Evolutionary conservation across 1,140 invertebrate species (phyloP).

Genomic region (Littorina saxatilis): DNA sequence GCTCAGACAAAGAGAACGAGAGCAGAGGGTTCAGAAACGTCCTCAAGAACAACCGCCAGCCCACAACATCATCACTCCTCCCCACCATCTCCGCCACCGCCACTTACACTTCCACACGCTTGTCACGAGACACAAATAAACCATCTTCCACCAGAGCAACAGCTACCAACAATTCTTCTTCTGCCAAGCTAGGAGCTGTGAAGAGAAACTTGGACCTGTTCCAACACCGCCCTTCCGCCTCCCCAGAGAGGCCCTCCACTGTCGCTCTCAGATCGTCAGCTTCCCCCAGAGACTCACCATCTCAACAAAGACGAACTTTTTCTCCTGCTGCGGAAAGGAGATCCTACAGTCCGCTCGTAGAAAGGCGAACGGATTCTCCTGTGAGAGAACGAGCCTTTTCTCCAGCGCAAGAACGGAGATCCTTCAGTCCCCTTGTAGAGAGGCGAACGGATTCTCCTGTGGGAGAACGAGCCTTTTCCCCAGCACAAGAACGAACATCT

Average conservation of each 20-base stretch:
- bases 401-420: too few species aligned
- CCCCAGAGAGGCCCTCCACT: background rate
- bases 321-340: too few species aligned
- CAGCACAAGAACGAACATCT: too few species aligned
- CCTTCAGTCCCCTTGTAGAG: too few species aligned
- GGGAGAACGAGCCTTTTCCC: too few species aligned
- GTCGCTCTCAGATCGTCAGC: background rate
- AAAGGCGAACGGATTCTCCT: too few species aligned
- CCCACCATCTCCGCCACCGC: background rate
- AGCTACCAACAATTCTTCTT: background rate
- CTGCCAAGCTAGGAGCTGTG: background rate
- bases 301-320: too few species aligned
- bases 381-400: too few species aligned
- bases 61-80: background rate
- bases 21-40: conserved; percentile 20
- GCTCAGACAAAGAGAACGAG: conserved; percentile 42
- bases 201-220: conserved; percentile 25
- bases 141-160: background rate
- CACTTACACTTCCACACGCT: background rate
- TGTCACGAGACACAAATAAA: background rate
- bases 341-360: too few species aligned
- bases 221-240: background rate
- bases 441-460: too few species aligned
- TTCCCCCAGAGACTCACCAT: background rate
- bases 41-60: conserved; percentile 17